Conservation (phyloP, 2,113 vertebrate genomes). For the Chrysochloris asiatica region DNA sequence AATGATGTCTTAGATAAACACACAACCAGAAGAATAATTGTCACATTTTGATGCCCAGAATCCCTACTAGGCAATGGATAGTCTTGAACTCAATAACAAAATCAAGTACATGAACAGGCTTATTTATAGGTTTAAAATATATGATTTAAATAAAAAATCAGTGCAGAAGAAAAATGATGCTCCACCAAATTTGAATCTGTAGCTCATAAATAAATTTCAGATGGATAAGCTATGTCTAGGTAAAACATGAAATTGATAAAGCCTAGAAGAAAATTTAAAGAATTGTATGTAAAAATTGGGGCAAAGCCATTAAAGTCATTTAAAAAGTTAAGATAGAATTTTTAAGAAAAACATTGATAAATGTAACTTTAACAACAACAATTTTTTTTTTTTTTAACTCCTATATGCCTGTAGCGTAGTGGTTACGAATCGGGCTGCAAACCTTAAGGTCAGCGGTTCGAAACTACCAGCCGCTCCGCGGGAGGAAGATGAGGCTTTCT, state of each 20-base stretch:
- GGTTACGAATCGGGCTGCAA: too few relatives aligned
- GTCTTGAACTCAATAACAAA: constrained; percentile 28
- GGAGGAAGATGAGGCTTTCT: too few relatives aligned
- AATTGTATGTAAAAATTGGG: background rate
- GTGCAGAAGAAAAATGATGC: background rate
- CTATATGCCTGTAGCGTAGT: too few relatives aligned
- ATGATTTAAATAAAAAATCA: background rate
- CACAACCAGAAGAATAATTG: background rate
- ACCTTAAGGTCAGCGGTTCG: too few relatives aligned
- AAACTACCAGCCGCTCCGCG: too few relatives aligned
- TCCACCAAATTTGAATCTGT: background rate
- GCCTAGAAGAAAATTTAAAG: constrained; percentile 11
- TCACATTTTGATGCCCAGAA: background rate
- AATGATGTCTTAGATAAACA: constrained; percentile 17
- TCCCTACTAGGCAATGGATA: background rate
- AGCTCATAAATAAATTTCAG: constrained; percentile 34
- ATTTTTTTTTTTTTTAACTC: too few relatives aligned
- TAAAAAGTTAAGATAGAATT: too few relatives aligned
- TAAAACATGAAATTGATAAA: constrained; percentile 17
- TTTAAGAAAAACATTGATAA: background rate
- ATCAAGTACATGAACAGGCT: background rate
- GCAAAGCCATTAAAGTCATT: background rate
- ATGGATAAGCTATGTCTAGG: background rate
- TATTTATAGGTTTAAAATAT: background rate
- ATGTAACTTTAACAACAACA: too few relatives aligned